phyloP scores from a whole-genome alignment of 2,797 vertebrate species.

The Chelon labrosus region DNA sequence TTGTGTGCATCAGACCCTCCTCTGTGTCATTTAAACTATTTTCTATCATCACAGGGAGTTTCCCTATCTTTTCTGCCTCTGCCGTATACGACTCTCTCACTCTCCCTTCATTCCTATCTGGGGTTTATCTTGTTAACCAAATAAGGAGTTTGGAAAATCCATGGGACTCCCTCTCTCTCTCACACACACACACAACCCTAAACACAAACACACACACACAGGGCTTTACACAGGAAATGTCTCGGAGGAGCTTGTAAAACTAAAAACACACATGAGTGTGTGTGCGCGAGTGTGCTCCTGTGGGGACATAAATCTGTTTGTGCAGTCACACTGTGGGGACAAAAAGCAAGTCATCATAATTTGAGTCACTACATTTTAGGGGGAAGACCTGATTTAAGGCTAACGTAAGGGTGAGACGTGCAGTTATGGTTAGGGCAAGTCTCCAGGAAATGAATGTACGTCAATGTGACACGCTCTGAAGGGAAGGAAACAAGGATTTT shows the following conservation, averaged over 20 bases:
- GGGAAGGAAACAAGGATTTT: too few species aligned
- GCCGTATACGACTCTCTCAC: conserved; percentile 17
- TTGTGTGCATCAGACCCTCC: conserved; percentile 24
- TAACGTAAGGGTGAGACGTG: too few species aligned
- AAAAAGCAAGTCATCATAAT: background rate
- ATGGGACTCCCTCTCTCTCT: conserved; percentile 61
- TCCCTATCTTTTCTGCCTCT: conserved; percentile 25
- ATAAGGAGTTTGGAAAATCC: conserved; percentile 77
- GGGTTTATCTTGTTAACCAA: conserved; percentile 68
- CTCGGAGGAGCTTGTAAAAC: conserved; percentile 53
- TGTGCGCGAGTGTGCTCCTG: conserved; percentile 5
- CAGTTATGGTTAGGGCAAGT: too few species aligned
- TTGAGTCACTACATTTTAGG: background rate
- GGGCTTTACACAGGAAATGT: conserved; percentile 48
- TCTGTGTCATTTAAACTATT: conserved; percentile 43
- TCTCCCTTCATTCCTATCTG: conserved; percentile 56
- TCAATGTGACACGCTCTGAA: too few species aligned
- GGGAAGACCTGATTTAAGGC: too few species aligned
- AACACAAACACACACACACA: conserved; percentile 25
- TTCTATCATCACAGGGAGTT: conserved; percentile 59
- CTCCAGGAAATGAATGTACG: too few species aligned
- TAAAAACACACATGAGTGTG: conserved; percentile 29
- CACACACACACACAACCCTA: conserved; percentile 12
- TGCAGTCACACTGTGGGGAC: background rate
- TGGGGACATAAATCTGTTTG: conserved; percentile 2